Conservation (phyloP, 2,888 invertebrate species). For the Amphipyra tragopoginis region DNA sequence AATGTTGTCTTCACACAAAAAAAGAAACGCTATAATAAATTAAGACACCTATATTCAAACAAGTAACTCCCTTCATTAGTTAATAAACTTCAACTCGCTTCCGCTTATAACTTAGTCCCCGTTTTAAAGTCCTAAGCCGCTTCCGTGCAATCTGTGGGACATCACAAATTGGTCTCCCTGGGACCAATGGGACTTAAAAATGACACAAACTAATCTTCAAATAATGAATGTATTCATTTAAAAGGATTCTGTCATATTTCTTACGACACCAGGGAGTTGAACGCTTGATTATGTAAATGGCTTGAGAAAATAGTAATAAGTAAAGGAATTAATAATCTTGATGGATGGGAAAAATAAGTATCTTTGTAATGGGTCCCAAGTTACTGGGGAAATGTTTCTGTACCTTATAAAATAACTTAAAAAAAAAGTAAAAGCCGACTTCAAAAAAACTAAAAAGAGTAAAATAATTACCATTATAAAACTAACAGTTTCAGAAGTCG, state of each 20-base stretch:
- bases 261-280: constrained; percentile 11
- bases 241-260: constrained; percentile 58
- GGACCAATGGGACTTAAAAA: constrained; percentile 66
- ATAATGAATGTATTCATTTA: constrained; percentile 64
- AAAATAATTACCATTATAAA: too few relatives aligned
- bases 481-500: too few relatives aligned
- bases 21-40: not conserved
- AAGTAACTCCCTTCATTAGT: too few relatives aligned
- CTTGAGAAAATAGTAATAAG: not conserved
- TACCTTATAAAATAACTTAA: too few relatives aligned
- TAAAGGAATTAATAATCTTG: not conserved
- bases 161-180: constrained; percentile 76
- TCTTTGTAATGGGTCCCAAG: too few relatives aligned
- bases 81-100: not conserved
- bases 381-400: too few relatives aligned
- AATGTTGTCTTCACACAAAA: too few relatives aligned
- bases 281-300: constrained; percentile 24
- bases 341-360: too few relatives aligned
- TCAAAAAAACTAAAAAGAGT: too few relatives aligned
- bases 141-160: constrained; percentile 47
- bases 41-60: too few relatives aligned
- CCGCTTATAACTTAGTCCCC: constrained; percentile 1
- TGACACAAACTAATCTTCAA: constrained; percentile 64
- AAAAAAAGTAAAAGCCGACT: too few relatives aligned
- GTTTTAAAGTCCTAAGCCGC: constrained; percentile 58